Base-by-base conservation (phyloP, 1,140 invertebrate species). In the Drosophila pandora region DNA sequence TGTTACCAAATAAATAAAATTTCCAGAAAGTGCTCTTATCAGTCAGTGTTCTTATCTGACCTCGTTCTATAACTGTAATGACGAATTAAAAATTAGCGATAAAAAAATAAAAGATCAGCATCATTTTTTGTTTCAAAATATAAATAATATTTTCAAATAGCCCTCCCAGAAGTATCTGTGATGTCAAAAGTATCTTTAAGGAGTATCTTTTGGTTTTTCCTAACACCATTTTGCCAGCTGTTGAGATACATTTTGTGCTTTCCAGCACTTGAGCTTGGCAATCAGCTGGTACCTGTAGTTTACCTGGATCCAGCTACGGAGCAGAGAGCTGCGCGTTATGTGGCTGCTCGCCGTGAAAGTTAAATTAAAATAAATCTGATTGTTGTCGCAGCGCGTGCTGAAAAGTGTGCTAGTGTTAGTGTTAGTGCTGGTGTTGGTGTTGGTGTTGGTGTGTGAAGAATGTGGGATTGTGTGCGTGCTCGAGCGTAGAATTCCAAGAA, bases 401-500 rank as follows among this genome's bases (percentile, higher is more conserved):
- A 62, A 50, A 21, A 49, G 47, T 54, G 41, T 63, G 39, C 34
- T 39, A 22, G 69, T 54, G 6, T 74, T 45, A 9, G 68, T 45
- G 57, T 68, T 67, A 21, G 63, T 49, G 41, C 17, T 17, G 17
- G 17, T 17, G 39, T 41, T 39, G 22, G 69, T 54, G 6, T 74
- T 45, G 12, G 68, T 45, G 57, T 68, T 67, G 25, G 63, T 49
- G 41, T 54, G 56, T 55, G 64, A 43, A 22, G 34, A 12, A 39
- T 32, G 41, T 47, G 64, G 59, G 48, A 21, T 21, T 63, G 68
- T 78, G 58, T 41, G 34, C 45, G 47, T 57, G 39, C 49, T 30
- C 37, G 61, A 30, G 55, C 52, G n/a, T 65, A 57, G 48, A 71
- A 68, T 85, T 85, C 74, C 58, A 82, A 85, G 81, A 87, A 85